Evolutionary conservation across 1,140 invertebrate genomes (phyloP).

Genomic region (Lepidurus apus): DNA sequence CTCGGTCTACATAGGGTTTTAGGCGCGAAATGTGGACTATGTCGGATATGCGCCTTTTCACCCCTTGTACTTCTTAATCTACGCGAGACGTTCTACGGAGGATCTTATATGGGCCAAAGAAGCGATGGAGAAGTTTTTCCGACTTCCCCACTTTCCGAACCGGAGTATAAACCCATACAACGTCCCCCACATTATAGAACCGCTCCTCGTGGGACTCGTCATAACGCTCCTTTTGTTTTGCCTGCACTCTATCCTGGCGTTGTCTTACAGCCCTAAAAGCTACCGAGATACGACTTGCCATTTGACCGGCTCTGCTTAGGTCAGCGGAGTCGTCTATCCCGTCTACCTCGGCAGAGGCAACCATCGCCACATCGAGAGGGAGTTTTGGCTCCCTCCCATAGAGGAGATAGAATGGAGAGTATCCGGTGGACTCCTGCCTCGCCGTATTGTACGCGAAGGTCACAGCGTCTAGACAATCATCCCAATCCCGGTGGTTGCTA

Average conservation of each 20-base stretch:
- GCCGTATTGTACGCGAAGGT: slow-evolving; percentile 33
- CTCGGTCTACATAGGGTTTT: no score
- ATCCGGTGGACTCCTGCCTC: not conserved
- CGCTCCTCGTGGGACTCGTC: not conserved
- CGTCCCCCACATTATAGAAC: not conserved
- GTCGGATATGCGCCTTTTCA: no score
- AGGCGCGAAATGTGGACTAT: no score
- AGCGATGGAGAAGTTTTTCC: slow-evolving; percentile 32
- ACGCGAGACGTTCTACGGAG: not conserved
- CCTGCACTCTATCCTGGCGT: not conserved
- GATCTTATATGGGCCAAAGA: slow-evolving; percentile 25
- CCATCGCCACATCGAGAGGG: not conserved
- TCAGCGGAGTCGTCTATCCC: not conserved
- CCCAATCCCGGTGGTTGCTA: not conserved
- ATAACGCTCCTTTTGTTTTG: not conserved
- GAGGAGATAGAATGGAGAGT: not conserved
- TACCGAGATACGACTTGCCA: not conserved
- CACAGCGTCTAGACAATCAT: slow-evolving; percentile 23
- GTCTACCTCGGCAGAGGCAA: slow-evolving; percentile 12
- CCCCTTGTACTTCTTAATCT: no score
- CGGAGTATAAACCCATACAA: not conserved
- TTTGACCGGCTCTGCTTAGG: not conserved
- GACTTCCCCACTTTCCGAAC: not conserved
- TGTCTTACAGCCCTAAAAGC: not conserved
- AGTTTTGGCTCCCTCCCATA: not conserved